Conservation (phyloP, 2,888 invertebrate genomes). For the Hirtodrosophila cameraria region DNA sequence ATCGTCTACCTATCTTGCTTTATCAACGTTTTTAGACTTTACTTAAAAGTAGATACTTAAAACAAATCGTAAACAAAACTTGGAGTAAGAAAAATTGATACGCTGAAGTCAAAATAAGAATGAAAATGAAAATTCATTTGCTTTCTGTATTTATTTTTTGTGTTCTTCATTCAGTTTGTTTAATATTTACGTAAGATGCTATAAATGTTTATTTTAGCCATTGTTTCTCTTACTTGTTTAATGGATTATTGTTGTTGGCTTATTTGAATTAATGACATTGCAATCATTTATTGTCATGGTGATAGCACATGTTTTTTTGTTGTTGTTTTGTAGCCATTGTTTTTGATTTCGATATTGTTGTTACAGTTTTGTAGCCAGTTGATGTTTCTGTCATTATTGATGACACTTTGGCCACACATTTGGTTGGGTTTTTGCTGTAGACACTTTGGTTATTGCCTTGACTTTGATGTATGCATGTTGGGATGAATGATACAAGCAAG, state of each 20-base stretch:
- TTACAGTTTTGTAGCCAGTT: conserved; percentile 3
- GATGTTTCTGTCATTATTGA: conserved; percentile 38
- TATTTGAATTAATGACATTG: conserved; percentile 71
- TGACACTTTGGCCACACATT: conserved; percentile 38
- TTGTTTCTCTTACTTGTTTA: conserved; percentile 2
- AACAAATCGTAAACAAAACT: too few species aligned
- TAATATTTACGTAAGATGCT: background rate
- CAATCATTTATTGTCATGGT: conserved; percentile 65
- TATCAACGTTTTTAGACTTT: too few species aligned
- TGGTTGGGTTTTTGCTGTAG: conserved; percentile 1
- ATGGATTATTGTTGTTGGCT: conserved; percentile 32
- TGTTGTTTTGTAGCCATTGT: background rate
- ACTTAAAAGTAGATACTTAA: too few species aligned
- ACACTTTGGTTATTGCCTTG: conserved; percentile 8
- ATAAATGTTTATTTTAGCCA: background rate
- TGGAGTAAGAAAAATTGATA: background rate
- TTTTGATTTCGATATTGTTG: conserved; percentile 11
- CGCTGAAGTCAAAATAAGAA: background rate
- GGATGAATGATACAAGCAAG: background rate
- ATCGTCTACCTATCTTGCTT: too few species aligned
- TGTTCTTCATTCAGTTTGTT: background rate
- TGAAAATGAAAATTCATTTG: background rate
- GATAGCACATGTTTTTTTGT: conserved; percentile 31
- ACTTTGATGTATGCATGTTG: background rate
- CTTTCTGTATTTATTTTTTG: background rate